These are phyloP conservation scores for Todiramphus chloris DNA, from an alignment of 2,113 vertebrate genomes.

Conservation along the genomic window DNA sequence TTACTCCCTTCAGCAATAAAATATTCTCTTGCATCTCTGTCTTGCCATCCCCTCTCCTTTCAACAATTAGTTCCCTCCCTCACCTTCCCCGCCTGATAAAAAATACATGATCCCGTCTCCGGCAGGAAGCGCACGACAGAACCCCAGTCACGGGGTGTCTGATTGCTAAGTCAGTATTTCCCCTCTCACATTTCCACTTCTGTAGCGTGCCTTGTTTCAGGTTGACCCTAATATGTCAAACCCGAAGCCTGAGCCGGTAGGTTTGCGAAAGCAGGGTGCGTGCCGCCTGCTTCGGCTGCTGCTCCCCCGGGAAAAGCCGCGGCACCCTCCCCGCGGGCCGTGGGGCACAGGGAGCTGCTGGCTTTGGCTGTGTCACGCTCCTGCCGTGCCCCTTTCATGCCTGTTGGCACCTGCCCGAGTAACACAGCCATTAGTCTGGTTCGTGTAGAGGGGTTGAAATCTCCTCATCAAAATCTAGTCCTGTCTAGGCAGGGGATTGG, in stretches of 20 bases:
- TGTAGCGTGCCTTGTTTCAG: not conserved
- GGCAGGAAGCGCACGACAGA: not conserved
- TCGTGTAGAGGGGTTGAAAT: not conserved
- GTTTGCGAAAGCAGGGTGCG: not conserved
- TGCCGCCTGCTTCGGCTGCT: not conserved
- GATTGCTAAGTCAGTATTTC: not conserved
- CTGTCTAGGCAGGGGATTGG: not conserved
- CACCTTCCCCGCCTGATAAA: not conserved
- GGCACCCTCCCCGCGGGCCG: not conserved
- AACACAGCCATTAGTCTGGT: accelerated
- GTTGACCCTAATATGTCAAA: not conserved
- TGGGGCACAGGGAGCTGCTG: not conserved
- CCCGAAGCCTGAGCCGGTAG: not conserved
- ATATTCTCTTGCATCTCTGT: not conserved
- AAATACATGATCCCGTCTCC: not conserved
- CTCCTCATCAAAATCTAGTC: not conserved
- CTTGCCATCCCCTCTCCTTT: not conserved
- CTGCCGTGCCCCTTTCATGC: accelerated
- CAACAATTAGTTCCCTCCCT: not conserved
- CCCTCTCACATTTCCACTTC: not conserved
- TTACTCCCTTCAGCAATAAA: not conserved
- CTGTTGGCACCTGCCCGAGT: accelerated
- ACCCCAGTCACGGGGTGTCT: not conserved
- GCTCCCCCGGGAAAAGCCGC: not conserved
- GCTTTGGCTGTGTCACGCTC: not conserved